These are phyloP conservation scores for Sigmodon hispidus DNA, from an alignment of 2,113 vertebrate species.

Conservation along the genomic window DNA sequence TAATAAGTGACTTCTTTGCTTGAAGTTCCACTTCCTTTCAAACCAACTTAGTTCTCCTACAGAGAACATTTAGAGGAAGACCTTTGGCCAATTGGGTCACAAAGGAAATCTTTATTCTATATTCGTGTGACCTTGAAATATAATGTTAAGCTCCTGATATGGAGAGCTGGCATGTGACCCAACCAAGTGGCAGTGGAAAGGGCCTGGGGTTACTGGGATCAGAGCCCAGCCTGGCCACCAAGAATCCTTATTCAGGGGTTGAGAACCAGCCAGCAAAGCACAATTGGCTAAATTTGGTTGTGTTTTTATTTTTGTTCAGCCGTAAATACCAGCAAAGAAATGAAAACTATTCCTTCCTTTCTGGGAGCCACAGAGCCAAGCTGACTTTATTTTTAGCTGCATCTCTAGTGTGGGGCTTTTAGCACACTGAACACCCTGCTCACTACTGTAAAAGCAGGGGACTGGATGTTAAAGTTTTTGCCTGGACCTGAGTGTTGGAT, in stretches of 20 bases:
- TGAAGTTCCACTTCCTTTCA: neutral
- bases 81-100: neutral
- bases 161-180: neutral
- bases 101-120: too few relatives aligned
- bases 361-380: constrained; percentile 47
- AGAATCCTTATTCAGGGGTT: constrained; percentile 45
- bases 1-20: neutral
- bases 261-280: constrained; percentile 4
- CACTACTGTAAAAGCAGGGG: neutral
- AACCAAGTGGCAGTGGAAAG: neutral
- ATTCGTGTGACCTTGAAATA: constrained; percentile 31
- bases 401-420: constrained; percentile 56
- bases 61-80: constrained; percentile 53
- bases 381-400: constrained; percentile 54
- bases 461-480: neutral
- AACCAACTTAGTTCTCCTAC: neutral
- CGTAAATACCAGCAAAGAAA: constrained; percentile 68
- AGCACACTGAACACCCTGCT: neutral
- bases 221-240: neutral
- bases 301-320: constrained; percentile 78
- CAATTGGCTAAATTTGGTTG: constrained; percentile 70
- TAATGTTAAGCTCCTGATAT: neutral
- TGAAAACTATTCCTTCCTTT: constrained; percentile 70
- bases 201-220: constrained; percentile 1
- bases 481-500: neutral